Base-by-base conservation (phyloP, 1,140 invertebrate species). In the Trypoxylus dichotomus region DNA sequence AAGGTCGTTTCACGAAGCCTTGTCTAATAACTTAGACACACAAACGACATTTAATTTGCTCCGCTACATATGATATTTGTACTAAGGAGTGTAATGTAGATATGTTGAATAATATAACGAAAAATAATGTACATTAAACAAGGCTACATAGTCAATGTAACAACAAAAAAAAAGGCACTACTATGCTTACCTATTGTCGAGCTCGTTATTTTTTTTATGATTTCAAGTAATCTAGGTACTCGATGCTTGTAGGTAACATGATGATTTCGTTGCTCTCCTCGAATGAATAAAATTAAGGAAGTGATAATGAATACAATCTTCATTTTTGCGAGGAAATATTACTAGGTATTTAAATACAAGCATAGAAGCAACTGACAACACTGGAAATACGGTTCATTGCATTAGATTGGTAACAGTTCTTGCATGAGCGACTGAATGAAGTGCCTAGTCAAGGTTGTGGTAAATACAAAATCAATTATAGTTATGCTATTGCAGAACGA, bases 351-450 rank as follows among this genome's bases (percentile, higher is more conserved):
- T 27, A 21, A 68, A 24, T 15, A 11, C 21, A 3, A 68, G 24
- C 21, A 15, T 13, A 68, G 24, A 68, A 68, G 24, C 27, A 68
- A 68, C 19, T 68, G 19, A 27, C 21, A 68, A 29, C 21, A 68
- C 27, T 68, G 24, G 60, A 13, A 68, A 24, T 29, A 68, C 27
- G 60, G 60, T 68, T 29, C 60, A 68, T 68, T 68, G 60, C 60
- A 68, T 68, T 68, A 13, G 60, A 27, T 24, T 68, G 11, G 60
- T 25, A 24, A 15, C 27, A 68, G 13, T 68, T 54, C 47, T 54
- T 54, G 47, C 47, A 54, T 54, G 19, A 54, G 47, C 15, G 15
- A 19, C 47, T 37, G 10, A 19, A 19, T 54, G 19, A 54, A 19
- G 47, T 54, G 47, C 19, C 47, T 54, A 54, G 15, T 54, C 47